phyloP scores from a whole-genome alignment of 2,113 vertebrate genomes.

The Pluvianellus socialis region DNA sequence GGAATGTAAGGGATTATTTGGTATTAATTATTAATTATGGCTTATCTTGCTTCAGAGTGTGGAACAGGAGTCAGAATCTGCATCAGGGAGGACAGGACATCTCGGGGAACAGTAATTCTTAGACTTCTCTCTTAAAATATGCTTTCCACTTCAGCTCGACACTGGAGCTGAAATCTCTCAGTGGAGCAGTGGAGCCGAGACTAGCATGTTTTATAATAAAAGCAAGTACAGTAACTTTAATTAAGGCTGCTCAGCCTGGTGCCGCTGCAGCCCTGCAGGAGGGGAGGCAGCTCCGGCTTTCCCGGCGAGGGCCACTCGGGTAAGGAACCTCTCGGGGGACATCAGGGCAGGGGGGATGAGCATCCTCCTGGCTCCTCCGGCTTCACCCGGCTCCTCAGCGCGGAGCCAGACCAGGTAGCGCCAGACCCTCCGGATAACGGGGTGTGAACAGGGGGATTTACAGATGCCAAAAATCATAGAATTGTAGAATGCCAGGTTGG shows the following conservation, averaged over 20 bases:
- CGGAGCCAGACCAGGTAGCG: not conserved
- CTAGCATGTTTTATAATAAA: constrained; percentile 33
- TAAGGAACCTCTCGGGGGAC: not conserved
- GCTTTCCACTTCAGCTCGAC: not conserved
- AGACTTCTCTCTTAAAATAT: constrained; percentile 31
- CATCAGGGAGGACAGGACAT: constrained; percentile 29
- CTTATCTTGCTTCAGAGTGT: constrained; percentile 27
- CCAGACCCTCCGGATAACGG: not conserved
- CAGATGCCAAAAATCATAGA: not conserved
- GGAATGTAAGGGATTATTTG: not conserved
- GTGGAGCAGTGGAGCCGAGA: not conserved
- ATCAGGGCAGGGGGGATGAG: fast-evolving
- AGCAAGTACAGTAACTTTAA: constrained; percentile 9
- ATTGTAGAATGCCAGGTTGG: not conserved
- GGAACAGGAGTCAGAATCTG: constrained; percentile 33
- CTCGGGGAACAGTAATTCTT: constrained; percentile 12
- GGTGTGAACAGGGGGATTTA: not conserved
- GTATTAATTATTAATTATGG: constrained; percentile 47
- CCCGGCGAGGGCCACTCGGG: not conserved
- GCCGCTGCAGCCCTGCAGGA: not conserved
- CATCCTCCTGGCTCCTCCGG: not conserved
- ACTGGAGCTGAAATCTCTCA: not conserved
- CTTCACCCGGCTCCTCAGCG: no score
- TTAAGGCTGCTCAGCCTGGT: not conserved
- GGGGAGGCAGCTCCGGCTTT: not conserved